Percentiles rank a stretch among this genome's conserved stretches.
phyloP scores from a whole-genome alignment of 2,888 invertebrate species.

The Myopa tessellatipennis region DNA sequence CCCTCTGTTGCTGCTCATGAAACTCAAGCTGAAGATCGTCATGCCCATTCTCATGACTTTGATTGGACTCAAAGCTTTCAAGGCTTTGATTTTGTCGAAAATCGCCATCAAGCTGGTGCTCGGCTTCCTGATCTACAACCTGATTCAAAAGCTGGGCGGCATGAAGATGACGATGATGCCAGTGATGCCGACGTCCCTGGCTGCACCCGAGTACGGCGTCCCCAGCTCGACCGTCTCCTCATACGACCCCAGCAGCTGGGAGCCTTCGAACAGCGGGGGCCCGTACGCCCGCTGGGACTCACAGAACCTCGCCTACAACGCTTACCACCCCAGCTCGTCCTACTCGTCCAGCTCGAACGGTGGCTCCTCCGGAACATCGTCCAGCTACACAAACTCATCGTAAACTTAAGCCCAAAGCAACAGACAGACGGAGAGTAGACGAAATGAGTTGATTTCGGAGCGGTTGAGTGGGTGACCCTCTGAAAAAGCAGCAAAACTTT shows the following conservation, averaged over 20 bases:
- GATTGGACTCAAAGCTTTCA: slow-evolving; percentile 84
- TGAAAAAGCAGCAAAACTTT: not conserved
- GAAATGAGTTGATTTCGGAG: not conserved
- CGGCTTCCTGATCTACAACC: slow-evolving; percentile 83
- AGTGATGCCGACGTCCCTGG: slow-evolving; percentile 71
- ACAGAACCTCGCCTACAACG: slow-evolving; percentile 77
- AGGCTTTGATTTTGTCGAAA: slow-evolving; percentile 86
- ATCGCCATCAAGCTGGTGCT: slow-evolving; percentile 83
- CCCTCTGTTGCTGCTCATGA: slow-evolving; percentile 81
- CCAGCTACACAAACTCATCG: slow-evolving; percentile 60
- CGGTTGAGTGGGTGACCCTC: not conserved
- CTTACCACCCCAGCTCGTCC: slow-evolving; percentile 76
- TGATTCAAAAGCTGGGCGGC: slow-evolving; percentile 83
- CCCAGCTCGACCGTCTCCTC: slow-evolving; percentile 78
- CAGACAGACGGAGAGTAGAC: slow-evolving; percentile 32
- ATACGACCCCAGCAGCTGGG: slow-evolving; percentile 77
- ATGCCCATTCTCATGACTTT: slow-evolving; percentile 85
- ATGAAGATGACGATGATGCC: slow-evolving; percentile 80
- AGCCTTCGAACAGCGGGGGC: slow-evolving; percentile 78
- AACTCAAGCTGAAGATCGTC: slow-evolving; percentile 85
- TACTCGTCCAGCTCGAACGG: slow-evolving; percentile 70
- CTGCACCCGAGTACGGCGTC: slow-evolving; percentile 77
- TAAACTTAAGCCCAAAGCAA: slow-evolving; percentile 40
- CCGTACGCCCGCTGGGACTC: slow-evolving; percentile 85
- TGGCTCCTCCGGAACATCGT: slow-evolving; percentile 56